Conservation (phyloP, 2,888 invertebrate species). For the Horisme vitalbata region DNA sequence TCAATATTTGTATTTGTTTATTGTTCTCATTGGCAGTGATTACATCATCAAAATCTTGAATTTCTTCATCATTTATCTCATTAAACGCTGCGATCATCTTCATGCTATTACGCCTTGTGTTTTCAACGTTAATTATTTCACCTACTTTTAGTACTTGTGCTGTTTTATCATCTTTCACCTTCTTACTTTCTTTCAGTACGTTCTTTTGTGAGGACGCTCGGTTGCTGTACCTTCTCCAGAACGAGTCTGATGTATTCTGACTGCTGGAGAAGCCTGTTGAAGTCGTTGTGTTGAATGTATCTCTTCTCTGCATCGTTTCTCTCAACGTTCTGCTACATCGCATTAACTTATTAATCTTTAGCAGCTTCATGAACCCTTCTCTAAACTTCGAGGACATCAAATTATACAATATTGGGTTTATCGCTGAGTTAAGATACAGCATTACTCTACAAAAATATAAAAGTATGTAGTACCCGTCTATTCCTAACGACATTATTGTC, state of each 20-base stretch:
- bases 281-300: constrained; percentile 86
- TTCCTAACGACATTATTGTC: constrained; percentile 86
- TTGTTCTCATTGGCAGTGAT: constrained; percentile 66
- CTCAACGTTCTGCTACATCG: constrained; percentile 67
- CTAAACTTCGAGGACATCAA: constrained; percentile 96
- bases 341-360: constrained; percentile 75
- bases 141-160: constrained; percentile 66
- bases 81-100: constrained; percentile 70
- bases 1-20: constrained; percentile 80
- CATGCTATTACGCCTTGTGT: constrained; percentile 77
- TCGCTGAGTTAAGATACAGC: constrained; percentile 94
- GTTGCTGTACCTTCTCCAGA: constrained; percentile 85
- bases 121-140: constrained; percentile 73
- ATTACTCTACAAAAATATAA: constrained; percentile 93
- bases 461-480: constrained; percentile 91
- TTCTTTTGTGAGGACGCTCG: constrained; percentile 70
- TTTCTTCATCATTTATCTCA: constrained; percentile 52
- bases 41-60: constrained; percentile 34
- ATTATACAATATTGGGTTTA: constrained; percentile 96
- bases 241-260: constrained; percentile 83
- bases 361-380: constrained; percentile 88
- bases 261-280: constrained; percentile 83
- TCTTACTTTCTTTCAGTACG: constrained; percentile 65
- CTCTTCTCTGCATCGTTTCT: constrained; percentile 84
- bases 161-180: constrained; percentile 55